These are phyloP conservation scores for Byasa hedistus DNA, from an alignment of 2,888 invertebrate species.

Conservation along the genomic window DNA sequence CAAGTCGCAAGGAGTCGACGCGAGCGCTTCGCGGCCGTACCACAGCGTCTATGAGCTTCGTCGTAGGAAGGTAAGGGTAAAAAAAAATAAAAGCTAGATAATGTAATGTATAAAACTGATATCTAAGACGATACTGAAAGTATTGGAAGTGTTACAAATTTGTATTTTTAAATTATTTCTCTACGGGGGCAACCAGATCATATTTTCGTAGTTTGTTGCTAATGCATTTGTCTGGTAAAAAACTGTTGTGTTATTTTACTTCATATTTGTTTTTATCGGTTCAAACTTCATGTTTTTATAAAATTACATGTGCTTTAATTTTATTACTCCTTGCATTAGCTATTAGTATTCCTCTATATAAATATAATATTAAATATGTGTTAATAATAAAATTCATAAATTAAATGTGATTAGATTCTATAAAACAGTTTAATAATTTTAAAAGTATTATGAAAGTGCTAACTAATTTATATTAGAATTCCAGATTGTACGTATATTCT, in stretches of 20 bases:
- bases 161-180: constrained; percentile 60
- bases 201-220: constrained; percentile 32
- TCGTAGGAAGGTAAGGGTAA: constrained; percentile 75
- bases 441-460: constrained; percentile 45
- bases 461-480: constrained; percentile 38
- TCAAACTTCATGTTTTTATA: constrained; percentile 27
- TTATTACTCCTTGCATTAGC: constrained; percentile 42
- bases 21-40: constrained; percentile 61
- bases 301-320: constrained; percentile 32
- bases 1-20: constrained; percentile 47
- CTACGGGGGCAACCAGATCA: constrained; percentile 41
- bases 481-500: constrained; percentile 30
- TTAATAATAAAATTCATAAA: constrained; percentile 55
- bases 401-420: constrained; percentile 62
- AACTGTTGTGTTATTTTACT: constrained; percentile 35
- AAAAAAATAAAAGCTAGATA: constrained; percentile 60
- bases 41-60: constrained; percentile 73
- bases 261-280: constrained; percentile 16
- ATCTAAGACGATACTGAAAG: constrained; percentile 73
- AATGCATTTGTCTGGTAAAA: constrained; percentile 29
- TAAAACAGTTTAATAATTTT: constrained; percentile 65
- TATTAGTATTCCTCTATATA: constrained; percentile 49
- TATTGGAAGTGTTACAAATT: constrained; percentile 79
- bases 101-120: constrained; percentile 66
- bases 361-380: constrained; percentile 50